Evolutionary conservation across 2,888 invertebrate species (phyloP).

Genomic region (Ophion ellenae): DNA sequence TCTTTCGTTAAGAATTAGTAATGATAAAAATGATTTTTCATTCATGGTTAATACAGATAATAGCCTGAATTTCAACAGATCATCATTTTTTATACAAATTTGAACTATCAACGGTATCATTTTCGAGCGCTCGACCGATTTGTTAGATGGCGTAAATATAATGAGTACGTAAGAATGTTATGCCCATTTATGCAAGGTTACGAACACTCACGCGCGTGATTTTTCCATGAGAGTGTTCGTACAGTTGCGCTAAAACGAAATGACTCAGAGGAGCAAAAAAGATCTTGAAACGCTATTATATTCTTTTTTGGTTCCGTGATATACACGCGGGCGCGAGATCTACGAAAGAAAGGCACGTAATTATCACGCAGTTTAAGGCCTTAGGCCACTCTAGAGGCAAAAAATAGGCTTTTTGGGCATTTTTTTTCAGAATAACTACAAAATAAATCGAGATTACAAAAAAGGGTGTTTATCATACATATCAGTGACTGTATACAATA

Average conservation of each 20-base stretch:
- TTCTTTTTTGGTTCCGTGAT: background rate
- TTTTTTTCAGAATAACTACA: too few species aligned
- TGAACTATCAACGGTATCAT: background rate
- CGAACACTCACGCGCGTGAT: slow-evolving; percentile 37
- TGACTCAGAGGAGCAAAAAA: slow-evolving; percentile 52
- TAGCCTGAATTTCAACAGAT: background rate
- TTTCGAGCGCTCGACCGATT: background rate
- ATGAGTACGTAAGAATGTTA: slow-evolving; percentile 5
- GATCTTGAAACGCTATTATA: slow-evolving; percentile 21
- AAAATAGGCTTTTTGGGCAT: too few species aligned
- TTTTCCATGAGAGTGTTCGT: slow-evolving; percentile 31
- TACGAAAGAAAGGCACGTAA: slow-evolving; percentile 12
- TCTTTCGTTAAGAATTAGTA: background rate
- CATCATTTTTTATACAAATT: background rate
- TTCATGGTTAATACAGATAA: too few species aligned
- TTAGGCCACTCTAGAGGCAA: too few species aligned
- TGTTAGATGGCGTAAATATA: too few species aligned
- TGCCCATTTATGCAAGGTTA: slow-evolving; percentile 61
- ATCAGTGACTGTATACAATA: too few species aligned
- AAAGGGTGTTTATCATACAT: too few species aligned
- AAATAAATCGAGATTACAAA: too few species aligned
- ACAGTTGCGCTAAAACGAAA: slow-evolving; percentile 32
- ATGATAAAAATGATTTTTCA: background rate
- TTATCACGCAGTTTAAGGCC: slow-evolving; percentile 25
- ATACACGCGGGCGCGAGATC: slow-evolving; percentile 19